Base-by-base conservation (phyloP, 2,888 invertebrate genomes). In the Frankliniella intonsa region DNA sequence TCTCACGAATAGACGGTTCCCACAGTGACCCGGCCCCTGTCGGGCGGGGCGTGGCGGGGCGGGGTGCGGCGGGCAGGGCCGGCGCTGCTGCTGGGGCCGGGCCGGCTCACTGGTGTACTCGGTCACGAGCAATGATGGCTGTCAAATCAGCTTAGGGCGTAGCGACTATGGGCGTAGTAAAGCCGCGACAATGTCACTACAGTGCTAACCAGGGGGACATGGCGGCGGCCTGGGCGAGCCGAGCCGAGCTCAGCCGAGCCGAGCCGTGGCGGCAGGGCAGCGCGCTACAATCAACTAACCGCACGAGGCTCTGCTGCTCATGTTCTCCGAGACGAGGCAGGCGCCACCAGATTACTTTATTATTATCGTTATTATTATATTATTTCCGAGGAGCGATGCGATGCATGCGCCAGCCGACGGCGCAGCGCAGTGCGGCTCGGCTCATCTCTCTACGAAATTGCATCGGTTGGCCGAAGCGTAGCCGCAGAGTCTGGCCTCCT, bases 71-170 rank as follows among this genome's bases (percentile, higher is more conserved):
- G 17, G 55, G 55, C 55, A 7, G 17, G 55, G 14, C 55, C 55
- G 55, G 55, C 55, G 14, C 55, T 14, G 14, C 55, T 19, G 17
- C 55, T 19, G 55, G 55, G n/a, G 51, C 19, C 55, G 12, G 51
- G 9, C 51, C 51, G 10, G 14, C 51, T 51, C 51, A 51, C 55
- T 17, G 14, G 2, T 17, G n/a, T 62, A 62, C 19, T 62, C 62
- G 17, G 62, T 17, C 19, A n/a, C 62, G 19, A 7, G 69, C 22
- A 76, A 76, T 76, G 69, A 76, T 76, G 22, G 69, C 25, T 76
- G 69, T 76, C 69, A 76, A 22, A 76, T 76, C 69, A 25, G 69
- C 69, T 76, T 76, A 76, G 69, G 69, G 9, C 69, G 69, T 22
- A 22, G 69, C 69, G 25, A 12, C 7, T 55, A 17, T 55, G 55